Conservation (phyloP, 2,888 invertebrate species). For the Aphelenchoides bicaudatus region DNA sequence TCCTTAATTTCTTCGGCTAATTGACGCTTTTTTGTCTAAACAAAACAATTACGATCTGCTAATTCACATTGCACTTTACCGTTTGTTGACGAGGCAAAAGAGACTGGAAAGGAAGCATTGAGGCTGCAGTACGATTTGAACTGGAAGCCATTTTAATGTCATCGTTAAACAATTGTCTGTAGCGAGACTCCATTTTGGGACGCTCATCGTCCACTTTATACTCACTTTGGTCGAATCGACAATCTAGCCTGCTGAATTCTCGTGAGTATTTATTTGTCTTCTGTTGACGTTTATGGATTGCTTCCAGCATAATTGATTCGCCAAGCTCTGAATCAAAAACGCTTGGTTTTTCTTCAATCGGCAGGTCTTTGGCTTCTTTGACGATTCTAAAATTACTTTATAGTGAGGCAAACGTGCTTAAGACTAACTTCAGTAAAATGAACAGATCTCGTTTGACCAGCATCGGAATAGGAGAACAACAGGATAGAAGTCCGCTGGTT, state of each 20-base stretch:
- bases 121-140: too few relatives aligned
- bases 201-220: conserved; percentile 17
- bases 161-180: too few relatives aligned
- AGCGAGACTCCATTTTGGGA: too few relatives aligned
- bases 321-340: not conserved
- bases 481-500: conserved; percentile 75
- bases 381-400: too few relatives aligned
- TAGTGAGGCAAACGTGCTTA: too few relatives aligned
- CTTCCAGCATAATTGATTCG: not conserved
- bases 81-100: too few relatives aligned
- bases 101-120: too few relatives aligned
- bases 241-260: not conserved
- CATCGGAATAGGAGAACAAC: conserved; percentile 88
- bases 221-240: conserved; percentile 18
- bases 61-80: too few relatives aligned
- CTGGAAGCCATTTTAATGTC: too few relatives aligned
- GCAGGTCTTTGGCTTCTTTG: not conserved
- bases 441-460: conserved; percentile 64
- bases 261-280: not conserved
- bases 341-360: not conserved
- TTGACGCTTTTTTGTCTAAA: not conserved
- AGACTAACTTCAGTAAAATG: conserved; percentile 41
- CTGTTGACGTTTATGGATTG: not conserved
- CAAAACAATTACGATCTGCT: too few relatives aligned
- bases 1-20: not conserved